Conservation (phyloP, 2,113 vertebrate species). For the Plestiodon gilberti region DNA sequence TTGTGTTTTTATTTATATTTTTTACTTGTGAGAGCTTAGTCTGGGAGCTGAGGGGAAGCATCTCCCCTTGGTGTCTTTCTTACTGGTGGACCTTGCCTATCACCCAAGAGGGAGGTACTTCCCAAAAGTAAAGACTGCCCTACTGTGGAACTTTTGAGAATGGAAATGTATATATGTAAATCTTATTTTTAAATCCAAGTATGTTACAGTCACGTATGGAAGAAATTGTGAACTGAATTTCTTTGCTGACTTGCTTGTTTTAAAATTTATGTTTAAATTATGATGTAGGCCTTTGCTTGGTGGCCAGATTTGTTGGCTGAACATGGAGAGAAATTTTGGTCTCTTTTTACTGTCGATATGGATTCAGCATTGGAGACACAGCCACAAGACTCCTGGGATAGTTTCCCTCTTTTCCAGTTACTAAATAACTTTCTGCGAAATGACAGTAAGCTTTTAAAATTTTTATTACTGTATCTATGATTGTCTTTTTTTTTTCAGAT, state of each 20-base stretch:
- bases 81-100: too few relatives aligned
- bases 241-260: background rate
- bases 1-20: too few relatives aligned
- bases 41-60: too few relatives aligned
- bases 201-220: background rate
- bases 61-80: too few relatives aligned
- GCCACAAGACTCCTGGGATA: constrained; percentile 92
- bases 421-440: constrained; percentile 92
- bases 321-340: constrained; percentile 93
- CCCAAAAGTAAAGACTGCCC: too few relatives aligned
- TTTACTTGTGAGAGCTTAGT: too few relatives aligned
- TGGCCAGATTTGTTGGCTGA: constrained; percentile 93
- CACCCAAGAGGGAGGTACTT: too few relatives aligned
- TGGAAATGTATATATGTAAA: too few relatives aligned
- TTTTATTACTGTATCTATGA: background rate
- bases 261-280: constrained; percentile 13
- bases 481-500: background rate
- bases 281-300: constrained; percentile 90
- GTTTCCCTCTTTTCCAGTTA: constrained; percentile 95
- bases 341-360: constrained; percentile 92
- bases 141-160: too few relatives aligned
- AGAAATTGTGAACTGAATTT: background rate
- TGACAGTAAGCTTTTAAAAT: constrained; percentile 82
- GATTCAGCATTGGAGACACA: constrained; percentile 88
- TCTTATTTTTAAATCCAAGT: too few relatives aligned